Percentiles rank a stretch among this genome's conserved stretches.
These are phyloP conservation scores for Plutomurus gul DNA, from an alignment of 1,140 invertebrate species.

Conservation along the genomic window DNA sequence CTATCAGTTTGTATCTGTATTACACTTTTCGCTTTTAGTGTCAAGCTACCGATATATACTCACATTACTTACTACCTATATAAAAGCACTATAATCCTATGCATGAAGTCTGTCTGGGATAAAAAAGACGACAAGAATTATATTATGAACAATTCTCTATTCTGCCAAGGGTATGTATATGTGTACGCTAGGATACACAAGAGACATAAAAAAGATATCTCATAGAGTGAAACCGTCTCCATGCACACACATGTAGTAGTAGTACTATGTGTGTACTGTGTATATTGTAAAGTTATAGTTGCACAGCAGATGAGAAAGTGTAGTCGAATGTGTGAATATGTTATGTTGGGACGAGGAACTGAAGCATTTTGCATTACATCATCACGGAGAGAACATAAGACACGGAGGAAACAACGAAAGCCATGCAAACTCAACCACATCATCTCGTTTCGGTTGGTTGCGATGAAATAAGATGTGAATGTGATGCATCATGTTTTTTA, in stretches of 20 bases:
- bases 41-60: background rate
- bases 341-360: background rate
- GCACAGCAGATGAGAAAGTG: too few relatives aligned
- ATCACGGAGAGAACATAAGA: background rate
- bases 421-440: slow-evolving; percentile 18
- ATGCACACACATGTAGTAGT: background rate
- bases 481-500: slow-evolving; percentile 1
- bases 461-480: slow-evolving; percentile 12
- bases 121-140: slow-evolving; percentile 16
- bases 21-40: background rate
- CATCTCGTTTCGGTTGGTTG: slow-evolving; percentile 22
- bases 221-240: background rate
- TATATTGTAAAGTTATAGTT: background rate
- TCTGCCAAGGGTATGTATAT: too few relatives aligned
- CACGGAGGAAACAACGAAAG: too few relatives aligned
- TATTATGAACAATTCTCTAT: background rate
- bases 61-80: background rate
- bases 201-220: slow-evolving; percentile 26
- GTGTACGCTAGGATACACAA: slow-evolving; percentile 19
- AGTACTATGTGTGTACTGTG: background rate
- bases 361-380: slow-evolving; percentile 16
- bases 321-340: too few relatives aligned
- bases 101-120: background rate
- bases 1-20: background rate
- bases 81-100: background rate